phyloP scores from a whole-genome alignment of 2,888 invertebrate genomes.

The Zele albiditarsus region DNA sequence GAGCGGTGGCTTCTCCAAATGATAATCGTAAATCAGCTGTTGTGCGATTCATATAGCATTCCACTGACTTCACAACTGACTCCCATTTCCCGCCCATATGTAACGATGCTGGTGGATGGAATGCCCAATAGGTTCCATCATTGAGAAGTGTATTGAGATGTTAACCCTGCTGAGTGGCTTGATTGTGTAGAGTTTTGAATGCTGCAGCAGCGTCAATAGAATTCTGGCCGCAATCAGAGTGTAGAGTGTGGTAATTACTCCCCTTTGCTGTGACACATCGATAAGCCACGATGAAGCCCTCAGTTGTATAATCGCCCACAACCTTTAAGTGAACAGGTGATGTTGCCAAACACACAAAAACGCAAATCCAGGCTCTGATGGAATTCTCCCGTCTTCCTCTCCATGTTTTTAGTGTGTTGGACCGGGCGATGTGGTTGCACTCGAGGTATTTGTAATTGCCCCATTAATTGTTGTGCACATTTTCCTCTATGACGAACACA shows the following conservation, averaged over 20 bases:
- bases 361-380: slow-evolving; percentile 47
- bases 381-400: slow-evolving; percentile 36
- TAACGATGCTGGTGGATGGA: slow-evolving; percentile 38
- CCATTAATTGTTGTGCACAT: no score
- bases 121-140: slow-evolving; percentile 24
- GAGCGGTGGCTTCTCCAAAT: slow-evolving; percentile 26
- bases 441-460: slow-evolving; percentile 38
- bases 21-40: slow-evolving; percentile 19
- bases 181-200: slow-evolving; percentile 5
- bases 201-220: slow-evolving; percentile 35
- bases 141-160: background rate
- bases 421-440: slow-evolving; percentile 51
- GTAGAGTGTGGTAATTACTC: slow-evolving; percentile 29
- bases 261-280: slow-evolving; percentile 34
- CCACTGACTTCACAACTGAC: slow-evolving; percentile 32
- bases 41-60: slow-evolving; percentile 16
- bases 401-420: slow-evolving; percentile 44
- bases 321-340: slow-evolving; percentile 50
- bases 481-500: no score
- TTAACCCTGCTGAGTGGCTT: background rate
- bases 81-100: slow-evolving; percentile 43
- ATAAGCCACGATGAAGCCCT: slow-evolving; percentile 38
- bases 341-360: slow-evolving; percentile 53
- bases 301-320: slow-evolving; percentile 35
- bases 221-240: slow-evolving; percentile 44